Conservation (phyloP, 2,113 vertebrate species). For the Gracilinanus agilis region DNA sequence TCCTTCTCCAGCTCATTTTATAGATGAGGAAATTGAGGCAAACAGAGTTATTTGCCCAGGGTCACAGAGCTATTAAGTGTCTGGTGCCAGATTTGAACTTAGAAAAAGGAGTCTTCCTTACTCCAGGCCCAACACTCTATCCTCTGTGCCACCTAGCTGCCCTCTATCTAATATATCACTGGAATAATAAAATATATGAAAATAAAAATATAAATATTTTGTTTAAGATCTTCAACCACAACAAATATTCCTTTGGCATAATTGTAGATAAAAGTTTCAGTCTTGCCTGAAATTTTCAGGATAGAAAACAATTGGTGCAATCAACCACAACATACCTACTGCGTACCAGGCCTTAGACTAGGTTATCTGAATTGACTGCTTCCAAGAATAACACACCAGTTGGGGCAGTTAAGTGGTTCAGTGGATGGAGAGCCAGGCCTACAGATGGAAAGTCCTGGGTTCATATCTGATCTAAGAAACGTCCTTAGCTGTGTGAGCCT, state of each 20-base stretch:
- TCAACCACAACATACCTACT: slow-evolving; percentile 52
- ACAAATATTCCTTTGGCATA: slow-evolving; percentile 71
- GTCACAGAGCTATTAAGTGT: neutral
- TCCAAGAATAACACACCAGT: slow-evolving; percentile 54
- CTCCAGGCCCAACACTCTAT: neutral
- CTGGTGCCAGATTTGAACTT: neutral
- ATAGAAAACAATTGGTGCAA: slow-evolving; percentile 64
- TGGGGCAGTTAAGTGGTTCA: too few species aligned
- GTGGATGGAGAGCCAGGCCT: too few species aligned
- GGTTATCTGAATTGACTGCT: slow-evolving; percentile 47
- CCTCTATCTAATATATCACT: neutral
- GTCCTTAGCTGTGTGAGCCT: too few species aligned
- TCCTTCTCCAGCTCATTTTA: too few species aligned
- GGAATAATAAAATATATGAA: slow-evolving; percentile 45
- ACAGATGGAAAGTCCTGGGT: too few species aligned
- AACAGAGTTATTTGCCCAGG: neutral
- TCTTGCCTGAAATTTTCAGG: slow-evolving; percentile 67
- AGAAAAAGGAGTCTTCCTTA: neutral
- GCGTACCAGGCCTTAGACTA: slow-evolving; percentile 48
- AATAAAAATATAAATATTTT: slow-evolving; percentile 66
- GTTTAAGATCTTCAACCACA: slow-evolving; percentile 61
- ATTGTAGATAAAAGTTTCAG: slow-evolving; percentile 51
- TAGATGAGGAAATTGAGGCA: neutral
- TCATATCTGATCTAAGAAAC: too few species aligned
- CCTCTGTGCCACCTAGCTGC: neutral